Conservation (phyloP, 2,113 vertebrate genomes). For the Cochlearius cochlearius region DNA sequence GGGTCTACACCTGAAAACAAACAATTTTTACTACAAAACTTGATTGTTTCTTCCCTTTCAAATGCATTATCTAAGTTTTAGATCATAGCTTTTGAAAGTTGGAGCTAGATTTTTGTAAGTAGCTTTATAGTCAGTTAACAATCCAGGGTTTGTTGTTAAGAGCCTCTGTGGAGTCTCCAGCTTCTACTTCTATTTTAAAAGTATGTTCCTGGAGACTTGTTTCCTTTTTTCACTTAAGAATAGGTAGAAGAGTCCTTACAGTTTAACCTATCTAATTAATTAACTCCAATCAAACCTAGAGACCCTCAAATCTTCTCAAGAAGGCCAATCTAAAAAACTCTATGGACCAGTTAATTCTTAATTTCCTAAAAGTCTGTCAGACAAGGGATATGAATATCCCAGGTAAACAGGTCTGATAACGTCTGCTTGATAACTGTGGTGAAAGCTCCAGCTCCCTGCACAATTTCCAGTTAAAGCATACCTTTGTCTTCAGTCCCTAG, state of each 20-base stretch:
- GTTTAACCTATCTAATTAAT: not conserved
- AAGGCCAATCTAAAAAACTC: not conserved
- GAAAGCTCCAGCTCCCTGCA: not conserved
- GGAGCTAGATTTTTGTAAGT: not conserved
- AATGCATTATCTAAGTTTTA: not conserved
- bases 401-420: not conserved
- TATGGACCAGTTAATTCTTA: not conserved
- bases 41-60: not conserved
- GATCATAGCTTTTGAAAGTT: not conserved
- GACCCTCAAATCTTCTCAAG: not conserved
- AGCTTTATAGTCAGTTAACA: not conserved
- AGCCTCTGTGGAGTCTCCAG: not conserved
- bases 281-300: not conserved
- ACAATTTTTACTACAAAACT: not conserved
- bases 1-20: not conserved
- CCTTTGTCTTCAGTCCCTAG: not conserved
- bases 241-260: not conserved
- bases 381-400: not conserved
- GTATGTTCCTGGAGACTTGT: fast-evolving
- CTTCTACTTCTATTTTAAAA: not conserved
- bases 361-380: not conserved
- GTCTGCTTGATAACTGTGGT: not conserved
- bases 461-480: not conserved
- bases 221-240: not conserved
- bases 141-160: not conserved